Conservation (phyloP, 2,888 invertebrate species). For the Leptopilina myrica region DNA sequence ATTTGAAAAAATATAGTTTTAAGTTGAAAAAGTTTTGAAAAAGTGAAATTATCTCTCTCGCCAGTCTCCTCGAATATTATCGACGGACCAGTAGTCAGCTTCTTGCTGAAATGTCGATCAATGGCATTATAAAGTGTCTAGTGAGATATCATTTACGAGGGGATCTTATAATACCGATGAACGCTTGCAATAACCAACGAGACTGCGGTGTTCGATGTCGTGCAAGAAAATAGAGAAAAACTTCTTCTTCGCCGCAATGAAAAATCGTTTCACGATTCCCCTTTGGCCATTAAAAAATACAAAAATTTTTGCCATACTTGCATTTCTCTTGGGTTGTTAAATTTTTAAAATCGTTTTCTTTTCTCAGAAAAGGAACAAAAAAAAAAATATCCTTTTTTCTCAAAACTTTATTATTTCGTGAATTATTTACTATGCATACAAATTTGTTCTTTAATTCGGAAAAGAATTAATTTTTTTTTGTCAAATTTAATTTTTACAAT, state of each 20-base stretch:
- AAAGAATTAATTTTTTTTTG: no score
- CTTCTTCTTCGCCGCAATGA: background rate
- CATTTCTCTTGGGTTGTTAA: background rate
- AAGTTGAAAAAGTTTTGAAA: background rate
- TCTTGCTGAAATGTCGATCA: constrained; percentile 14
- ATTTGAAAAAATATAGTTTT: no score
- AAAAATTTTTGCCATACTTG: background rate
- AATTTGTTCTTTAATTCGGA: no score
- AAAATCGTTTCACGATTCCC: constrained; percentile 1
- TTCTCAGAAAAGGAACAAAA: background rate
- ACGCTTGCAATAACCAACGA: constrained; percentile 16
- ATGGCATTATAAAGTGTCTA: constrained; percentile 15
- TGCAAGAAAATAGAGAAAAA: constrained; percentile 2
- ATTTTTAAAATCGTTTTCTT: background rate
- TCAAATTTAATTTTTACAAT: background rate
- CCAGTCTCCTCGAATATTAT: background rate
- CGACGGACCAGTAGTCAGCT: background rate
- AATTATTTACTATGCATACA: background rate
- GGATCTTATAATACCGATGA: constrained; percentile 26
- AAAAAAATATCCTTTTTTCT: background rate
- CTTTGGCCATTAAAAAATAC: constrained; percentile 9
- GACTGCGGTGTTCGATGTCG: background rate
- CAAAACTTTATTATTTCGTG: background rate
- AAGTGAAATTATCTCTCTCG: background rate
- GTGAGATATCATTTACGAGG: constrained; percentile 19